These are phyloP conservation scores for Allolobophora icterica DNA, from an alignment of 2,888 invertebrate genomes.

Conservation along the genomic window DNA sequence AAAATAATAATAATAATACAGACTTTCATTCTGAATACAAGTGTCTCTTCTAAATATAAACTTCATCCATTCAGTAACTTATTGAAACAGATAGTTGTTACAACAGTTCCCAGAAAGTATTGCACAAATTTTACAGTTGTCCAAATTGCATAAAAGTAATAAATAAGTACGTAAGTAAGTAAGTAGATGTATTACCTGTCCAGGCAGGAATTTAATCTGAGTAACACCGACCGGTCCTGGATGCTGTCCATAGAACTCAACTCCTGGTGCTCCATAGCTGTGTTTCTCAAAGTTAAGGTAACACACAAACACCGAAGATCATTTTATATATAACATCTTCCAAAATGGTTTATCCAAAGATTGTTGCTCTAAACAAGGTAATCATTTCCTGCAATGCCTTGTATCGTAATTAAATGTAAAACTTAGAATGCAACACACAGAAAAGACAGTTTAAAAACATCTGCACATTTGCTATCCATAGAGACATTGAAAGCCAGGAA, in stretches of 20 bases:
- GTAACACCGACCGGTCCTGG: conserved; percentile 77
- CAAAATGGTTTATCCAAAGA: background rate
- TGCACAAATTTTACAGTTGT: too few relatives aligned
- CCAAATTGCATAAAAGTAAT: background rate
- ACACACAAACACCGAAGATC: background rate
- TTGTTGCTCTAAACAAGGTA: background rate
- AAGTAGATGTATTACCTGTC: conserved; percentile 69
- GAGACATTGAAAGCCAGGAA: too few relatives aligned
- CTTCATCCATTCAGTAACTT: too few relatives aligned
- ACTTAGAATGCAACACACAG: background rate
- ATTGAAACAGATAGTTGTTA: too few relatives aligned
- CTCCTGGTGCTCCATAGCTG: conserved; percentile 87
- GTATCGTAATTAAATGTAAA: background rate
- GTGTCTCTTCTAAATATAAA: too few relatives aligned
- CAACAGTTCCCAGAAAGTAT: background rate
- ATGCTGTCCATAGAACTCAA: conserved; percentile 91
- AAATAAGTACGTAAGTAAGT: background rate
- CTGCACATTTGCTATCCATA: background rate
- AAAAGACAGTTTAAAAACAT: background rate
- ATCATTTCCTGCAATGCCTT: background rate
- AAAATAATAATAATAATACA: too few relatives aligned
- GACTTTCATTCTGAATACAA: too few relatives aligned
- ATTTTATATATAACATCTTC: background rate
- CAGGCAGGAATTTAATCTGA: conserved; percentile 73
- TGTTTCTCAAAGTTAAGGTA: conserved; percentile 35